Evolutionary conservation across 2,113 vertebrate genomes (phyloP), one percentile per base, ranked within the genome.

Genomic region (Silurus glanis): DNA sequence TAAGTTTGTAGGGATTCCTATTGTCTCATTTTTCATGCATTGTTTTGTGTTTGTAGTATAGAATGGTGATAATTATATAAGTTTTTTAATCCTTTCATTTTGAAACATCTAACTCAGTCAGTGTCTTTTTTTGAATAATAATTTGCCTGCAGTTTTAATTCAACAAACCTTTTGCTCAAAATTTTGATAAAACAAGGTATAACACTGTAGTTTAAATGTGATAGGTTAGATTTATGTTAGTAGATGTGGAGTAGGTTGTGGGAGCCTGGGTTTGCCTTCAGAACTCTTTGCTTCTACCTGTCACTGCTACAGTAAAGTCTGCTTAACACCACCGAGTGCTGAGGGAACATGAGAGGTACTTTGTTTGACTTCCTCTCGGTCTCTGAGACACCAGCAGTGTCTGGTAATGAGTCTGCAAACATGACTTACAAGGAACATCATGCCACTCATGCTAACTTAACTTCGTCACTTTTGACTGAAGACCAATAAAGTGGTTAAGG

Each of bases 331-430:
- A 82, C 87, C 82, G 91, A 92, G 90, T 83, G 83, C 62, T 82
- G 85, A 53, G 86, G 86, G 67, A 87, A 86, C 72, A 87, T 92
- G 92, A 94, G 93, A 92, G 93, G 87, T 21, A 90, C 92, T 92
- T 94, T 94, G 93, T 95, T 94, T 94, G 93, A 94, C 92, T 94
- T 94, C 92, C 94, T 94, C 93, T 94, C 92, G 93, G 92, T 92
- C 93, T 91, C 88, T 82, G 66, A 94, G 93, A 90, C 94, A 94
- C 92, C 93, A 94, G 93, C 93, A 87, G 93, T 92, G 92, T 90
- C 91, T 90, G 89, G 91, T 95, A 94, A 94, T 94, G 93, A 94
- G 92, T 93, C 91, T 91, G 93, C 93, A 95, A 94, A 94, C 93
- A 94, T 91, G 90, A 90, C 92, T 93, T 90, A 71, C 62, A 16